These are phyloP conservation scores for Dolichotis patagonum DNA, from an alignment of 2,113 vertebrate species.

Conservation along the genomic window DNA sequence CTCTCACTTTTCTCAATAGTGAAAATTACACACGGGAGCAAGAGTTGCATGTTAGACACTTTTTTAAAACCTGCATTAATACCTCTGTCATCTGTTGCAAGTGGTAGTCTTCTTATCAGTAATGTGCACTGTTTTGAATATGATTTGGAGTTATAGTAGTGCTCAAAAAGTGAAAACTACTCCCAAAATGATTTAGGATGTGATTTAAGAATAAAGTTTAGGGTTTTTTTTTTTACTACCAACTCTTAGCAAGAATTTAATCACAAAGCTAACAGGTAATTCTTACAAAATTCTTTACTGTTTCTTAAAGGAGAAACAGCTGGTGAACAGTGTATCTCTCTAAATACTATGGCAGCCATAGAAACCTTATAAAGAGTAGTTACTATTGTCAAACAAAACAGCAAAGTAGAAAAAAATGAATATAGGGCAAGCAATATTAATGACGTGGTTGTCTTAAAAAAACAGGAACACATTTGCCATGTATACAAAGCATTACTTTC, in stretches of 20 bases:
- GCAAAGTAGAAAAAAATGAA: background rate
- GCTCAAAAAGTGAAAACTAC: background rate
- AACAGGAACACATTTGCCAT: background rate
- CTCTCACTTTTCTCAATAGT: background rate
- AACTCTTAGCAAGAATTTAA: background rate
- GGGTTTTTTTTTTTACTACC: background rate
- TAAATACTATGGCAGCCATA: background rate
- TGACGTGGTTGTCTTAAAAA: background rate
- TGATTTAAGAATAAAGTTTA: background rate
- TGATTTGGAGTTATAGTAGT: background rate
- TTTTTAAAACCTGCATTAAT: background rate
- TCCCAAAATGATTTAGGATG: background rate
- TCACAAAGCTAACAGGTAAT: background rate
- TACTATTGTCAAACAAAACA: background rate
- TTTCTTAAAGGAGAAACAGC: too few species aligned
- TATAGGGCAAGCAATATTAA: background rate
- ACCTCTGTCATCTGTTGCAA: background rate
- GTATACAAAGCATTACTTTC: background rate
- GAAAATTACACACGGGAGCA: background rate
- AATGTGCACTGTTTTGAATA: background rate
- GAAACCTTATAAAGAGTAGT: background rate
- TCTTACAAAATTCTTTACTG: background rate
- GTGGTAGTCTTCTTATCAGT: background rate
- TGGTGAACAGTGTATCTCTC: background rate
- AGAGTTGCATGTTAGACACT: background rate